Conservation (phyloP, 2,113 vertebrate species). For the Cyprinodon tularosa region DNA sequence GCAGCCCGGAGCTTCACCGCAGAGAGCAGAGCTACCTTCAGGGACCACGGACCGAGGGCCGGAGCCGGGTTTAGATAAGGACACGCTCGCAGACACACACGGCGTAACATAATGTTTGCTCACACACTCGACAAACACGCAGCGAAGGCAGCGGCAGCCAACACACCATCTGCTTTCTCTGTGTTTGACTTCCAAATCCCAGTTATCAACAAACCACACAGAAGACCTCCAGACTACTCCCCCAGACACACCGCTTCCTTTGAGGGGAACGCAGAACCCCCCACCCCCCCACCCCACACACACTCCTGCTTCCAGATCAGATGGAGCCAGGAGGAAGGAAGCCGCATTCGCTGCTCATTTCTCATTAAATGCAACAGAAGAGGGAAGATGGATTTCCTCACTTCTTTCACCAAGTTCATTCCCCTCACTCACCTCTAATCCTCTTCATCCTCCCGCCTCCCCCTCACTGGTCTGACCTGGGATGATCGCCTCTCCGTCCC, state of each 20-base stretch:
- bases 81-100: constrained; percentile 18
- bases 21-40: constrained; percentile 34
- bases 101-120: constrained; percentile 15
- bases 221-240: constrained; percentile 64
- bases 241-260: constrained; percentile 48
- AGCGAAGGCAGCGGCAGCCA: constrained; percentile 66
- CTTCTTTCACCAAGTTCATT: constrained; percentile 44
- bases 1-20: constrained; percentile 24
- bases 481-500: constrained; percentile 19
- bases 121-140: constrained; percentile 31
- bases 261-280: constrained; percentile 26
- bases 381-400: constrained; percentile 55
- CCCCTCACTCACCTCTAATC: constrained; percentile 47
- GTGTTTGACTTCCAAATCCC: constrained; percentile 78
- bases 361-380: constrained; percentile 55
- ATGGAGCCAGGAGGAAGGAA: constrained; percentile 45
- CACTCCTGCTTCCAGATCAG: constrained; percentile 39
- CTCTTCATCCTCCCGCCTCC: constrained; percentile 21
- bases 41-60: constrained; percentile 33
- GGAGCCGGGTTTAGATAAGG: constrained; percentile 33
- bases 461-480: constrained; percentile 4
- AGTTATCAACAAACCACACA: constrained; percentile 81
- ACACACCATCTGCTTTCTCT: constrained; percentile 77
- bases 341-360: constrained; percentile 45
- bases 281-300: constrained; percentile 15